Evolutionary conservation across 2,888 invertebrate species (phyloP).

Genomic region (Eristalis arbustorum): DNA sequence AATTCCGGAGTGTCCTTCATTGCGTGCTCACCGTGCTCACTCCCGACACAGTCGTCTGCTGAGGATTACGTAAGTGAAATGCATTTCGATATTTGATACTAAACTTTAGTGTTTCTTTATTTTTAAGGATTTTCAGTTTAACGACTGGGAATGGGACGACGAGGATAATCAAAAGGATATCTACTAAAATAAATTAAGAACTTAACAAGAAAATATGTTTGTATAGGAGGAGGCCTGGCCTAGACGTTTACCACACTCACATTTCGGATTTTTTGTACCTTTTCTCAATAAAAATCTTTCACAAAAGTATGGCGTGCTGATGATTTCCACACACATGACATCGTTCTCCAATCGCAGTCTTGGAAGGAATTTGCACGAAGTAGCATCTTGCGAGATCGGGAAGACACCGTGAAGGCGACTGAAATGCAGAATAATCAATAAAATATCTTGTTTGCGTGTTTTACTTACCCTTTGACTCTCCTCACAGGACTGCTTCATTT

Average conservation of each 20-base stretch:
- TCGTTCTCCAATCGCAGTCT: too few species aligned
- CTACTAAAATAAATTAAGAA: constrained; percentile 36
- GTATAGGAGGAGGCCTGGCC: not conserved
- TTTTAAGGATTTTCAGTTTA: constrained; percentile 75
- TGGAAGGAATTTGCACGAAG: too few species aligned
- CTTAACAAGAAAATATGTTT: not conserved
- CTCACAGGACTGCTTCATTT: too few species aligned
- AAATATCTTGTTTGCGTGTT: too few species aligned
- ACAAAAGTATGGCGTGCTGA: not conserved
- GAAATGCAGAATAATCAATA: too few species aligned
- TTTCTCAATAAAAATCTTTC: constrained; percentile 47
- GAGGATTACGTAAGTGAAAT: constrained; percentile 77
- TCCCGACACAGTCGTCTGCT: constrained; percentile 73
- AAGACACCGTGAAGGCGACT: too few species aligned
- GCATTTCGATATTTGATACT: not conserved
- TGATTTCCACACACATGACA: not conserved
- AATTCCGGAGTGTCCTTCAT: constrained; percentile 85
- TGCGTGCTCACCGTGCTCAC: constrained; percentile 84
- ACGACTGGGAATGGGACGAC: constrained; percentile 77
- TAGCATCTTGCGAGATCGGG: too few species aligned
- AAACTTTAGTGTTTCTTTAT: constrained; percentile 16
- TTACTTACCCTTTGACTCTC: too few species aligned
- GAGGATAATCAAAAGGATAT: constrained; percentile 73
- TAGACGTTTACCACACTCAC: not conserved
- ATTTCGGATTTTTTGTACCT: constrained; percentile 56